phyloP scores from a whole-genome alignment of 2,113 vertebrate species.

The Panthera leo region DNA sequence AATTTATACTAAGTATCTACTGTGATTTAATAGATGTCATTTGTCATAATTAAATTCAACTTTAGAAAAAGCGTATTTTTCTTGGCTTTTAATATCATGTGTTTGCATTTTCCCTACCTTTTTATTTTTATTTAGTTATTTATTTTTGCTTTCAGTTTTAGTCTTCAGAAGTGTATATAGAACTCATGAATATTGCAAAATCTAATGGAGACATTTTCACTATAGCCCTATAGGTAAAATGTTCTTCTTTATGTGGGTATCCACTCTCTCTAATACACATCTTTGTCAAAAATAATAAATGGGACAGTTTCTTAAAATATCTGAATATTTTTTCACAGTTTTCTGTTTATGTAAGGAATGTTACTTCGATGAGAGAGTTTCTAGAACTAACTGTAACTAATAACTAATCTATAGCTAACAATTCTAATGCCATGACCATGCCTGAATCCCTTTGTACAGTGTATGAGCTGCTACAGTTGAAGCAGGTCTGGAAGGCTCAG shows the following conservation, averaged over 20 bases:
- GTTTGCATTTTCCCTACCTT: not conserved
- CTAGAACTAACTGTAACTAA: not conserved
- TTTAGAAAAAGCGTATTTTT: not conserved
- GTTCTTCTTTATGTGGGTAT: not conserved
- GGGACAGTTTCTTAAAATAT: not conserved
- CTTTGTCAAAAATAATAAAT: constrained; percentile 18
- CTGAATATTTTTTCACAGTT: not conserved
- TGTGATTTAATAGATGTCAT: not conserved
- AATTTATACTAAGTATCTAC: not conserved
- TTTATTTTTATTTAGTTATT: not conserved
- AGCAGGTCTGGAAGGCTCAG: no score
- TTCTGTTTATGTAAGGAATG: not conserved
- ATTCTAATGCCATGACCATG: not conserved
- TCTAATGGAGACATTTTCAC: not conserved
- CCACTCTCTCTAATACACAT: not conserved
- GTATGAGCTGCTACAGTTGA: no score
- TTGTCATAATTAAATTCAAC: not conserved
- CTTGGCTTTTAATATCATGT: not conserved
- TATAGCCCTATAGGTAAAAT: not conserved
- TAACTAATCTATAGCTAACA: not conserved
- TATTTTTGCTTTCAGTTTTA: not conserved
- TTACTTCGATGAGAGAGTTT: not conserved
- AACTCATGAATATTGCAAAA: not conserved
- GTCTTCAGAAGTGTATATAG: not conserved
- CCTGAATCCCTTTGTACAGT: not conserved